phyloP scores from a whole-genome alignment of 2,797 vertebrate genomes.

The Novumbra hubbsi region DNA sequence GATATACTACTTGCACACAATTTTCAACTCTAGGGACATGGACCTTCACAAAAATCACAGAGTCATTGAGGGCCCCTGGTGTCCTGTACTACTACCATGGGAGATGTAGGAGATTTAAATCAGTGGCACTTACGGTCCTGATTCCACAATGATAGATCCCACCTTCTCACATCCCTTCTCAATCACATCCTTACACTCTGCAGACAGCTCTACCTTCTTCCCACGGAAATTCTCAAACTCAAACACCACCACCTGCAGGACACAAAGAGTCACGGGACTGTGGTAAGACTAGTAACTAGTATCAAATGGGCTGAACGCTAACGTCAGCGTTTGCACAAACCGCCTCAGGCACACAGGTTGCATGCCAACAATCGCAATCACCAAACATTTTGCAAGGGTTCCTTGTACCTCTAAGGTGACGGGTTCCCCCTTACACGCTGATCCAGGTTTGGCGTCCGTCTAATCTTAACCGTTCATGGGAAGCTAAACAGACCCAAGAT shows the following conservation, averaged over 20 bases:
- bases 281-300: background rate
- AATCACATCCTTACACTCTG: slow-evolving; percentile 81
- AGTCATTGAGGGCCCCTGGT: background rate
- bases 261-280: background rate
- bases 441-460: no score
- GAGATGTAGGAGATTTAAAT: background rate
- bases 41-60: background rate
- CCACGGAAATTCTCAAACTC: slow-evolving; percentile 92
- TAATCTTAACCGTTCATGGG: no score
- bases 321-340: background rate
- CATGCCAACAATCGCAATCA: background rate
- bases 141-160: slow-evolving; percentile 86
- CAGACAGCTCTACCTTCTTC: slow-evolving; percentile 76
- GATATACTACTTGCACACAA: no score
- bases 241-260: slow-evolving; percentile 76
- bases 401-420: background rate
- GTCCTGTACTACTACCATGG: background rate
- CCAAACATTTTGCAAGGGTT: background rate
- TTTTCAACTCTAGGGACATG: no score
- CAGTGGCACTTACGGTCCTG: slow-evolving; percentile 82
- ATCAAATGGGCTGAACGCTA: background rate
- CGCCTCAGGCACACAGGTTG: background rate
- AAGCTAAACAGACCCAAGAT: no score
- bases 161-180: slow-evolving; percentile 86
- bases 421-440: background rate